phyloP scores from a whole-genome alignment of 2,797 vertebrate species.

The Erethizon dorsatum region DNA sequence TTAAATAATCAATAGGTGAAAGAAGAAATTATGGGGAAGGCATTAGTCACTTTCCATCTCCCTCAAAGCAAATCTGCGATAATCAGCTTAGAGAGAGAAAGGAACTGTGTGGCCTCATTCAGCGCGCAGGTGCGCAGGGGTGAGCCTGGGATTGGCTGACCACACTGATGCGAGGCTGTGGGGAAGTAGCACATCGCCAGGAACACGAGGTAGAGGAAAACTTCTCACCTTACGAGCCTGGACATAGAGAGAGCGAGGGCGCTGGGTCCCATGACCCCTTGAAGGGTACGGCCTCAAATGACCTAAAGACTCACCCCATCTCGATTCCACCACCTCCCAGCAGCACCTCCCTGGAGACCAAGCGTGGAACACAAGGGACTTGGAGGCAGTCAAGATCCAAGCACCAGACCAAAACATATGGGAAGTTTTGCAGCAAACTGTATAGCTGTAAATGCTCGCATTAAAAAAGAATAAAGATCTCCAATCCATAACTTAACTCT shows the following conservation, averaged over 20 bases:
- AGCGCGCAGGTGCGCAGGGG: not conserved
- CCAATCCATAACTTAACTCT: not conserved
- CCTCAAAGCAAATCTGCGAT: too few relatives aligned
- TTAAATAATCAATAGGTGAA: not conserved
- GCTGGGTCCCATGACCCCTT: not conserved
- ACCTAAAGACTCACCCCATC: too few relatives aligned
- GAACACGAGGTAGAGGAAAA: not conserved
- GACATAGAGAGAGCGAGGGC: too few relatives aligned
- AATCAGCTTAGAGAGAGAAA: not conserved
- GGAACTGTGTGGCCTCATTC: too few relatives aligned
- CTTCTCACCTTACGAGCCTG: not conserved
- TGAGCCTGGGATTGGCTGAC: not conserved
- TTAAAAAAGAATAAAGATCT: not conserved
- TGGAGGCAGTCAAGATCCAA: not conserved
- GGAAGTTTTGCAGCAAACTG: not conserved
- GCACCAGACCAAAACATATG: not conserved
- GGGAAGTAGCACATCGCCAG: too few relatives aligned
- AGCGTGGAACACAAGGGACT: not conserved
- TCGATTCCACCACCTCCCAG: not conserved
- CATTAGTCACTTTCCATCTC: not conserved
- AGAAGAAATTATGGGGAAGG: not conserved
- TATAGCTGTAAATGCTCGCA: not conserved
- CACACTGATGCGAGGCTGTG: not conserved
- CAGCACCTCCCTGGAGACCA: not conserved
- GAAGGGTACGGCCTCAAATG: not conserved